phyloP scores from a whole-genome alignment of 2,888 invertebrate genomes.

The Oscheius sp. region DNA sequence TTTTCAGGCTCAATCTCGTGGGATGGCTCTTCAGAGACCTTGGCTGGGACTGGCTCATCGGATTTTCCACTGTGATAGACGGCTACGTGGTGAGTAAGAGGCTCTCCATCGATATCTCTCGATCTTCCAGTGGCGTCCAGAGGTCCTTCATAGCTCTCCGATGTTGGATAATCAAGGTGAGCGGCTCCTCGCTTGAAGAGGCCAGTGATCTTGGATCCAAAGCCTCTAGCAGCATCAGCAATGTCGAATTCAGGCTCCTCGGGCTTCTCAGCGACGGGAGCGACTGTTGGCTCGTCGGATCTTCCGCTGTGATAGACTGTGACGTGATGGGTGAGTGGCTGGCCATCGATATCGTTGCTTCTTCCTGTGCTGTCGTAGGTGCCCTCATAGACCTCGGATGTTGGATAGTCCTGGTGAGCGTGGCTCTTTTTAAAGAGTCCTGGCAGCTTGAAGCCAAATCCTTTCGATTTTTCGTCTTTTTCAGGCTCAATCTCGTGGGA shows the following conservation, averaged over 20 bases:
- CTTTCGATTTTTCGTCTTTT: background rate
- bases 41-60: conserved; percentile 27
- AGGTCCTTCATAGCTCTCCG: conserved; percentile 45
- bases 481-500: background rate
- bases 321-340: conserved; percentile 39
- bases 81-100: conserved; percentile 37
- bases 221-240: conserved; percentile 32
- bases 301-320: conserved; percentile 38
- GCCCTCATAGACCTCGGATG: conserved; percentile 43
- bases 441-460: conserved; percentile 25
- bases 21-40: conserved; percentile 23
- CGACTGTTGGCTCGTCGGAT: conserved; percentile 31
- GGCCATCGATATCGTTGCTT: conserved; percentile 30
- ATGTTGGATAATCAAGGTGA: conserved; percentile 51
- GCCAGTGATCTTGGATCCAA: conserved; percentile 37
- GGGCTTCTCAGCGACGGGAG: conserved; percentile 11
- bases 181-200: conserved; percentile 48
- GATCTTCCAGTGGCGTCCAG: conserved; percentile 26
- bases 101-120: conserved; percentile 33
- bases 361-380: conserved; percentile 32
- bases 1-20: background rate
- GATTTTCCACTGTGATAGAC: conserved; percentile 39
- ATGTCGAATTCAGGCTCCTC: conserved; percentile 34
- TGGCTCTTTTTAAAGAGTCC: conserved; percentile 47
- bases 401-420: conserved; percentile 46